Percentiles rank a stretch among this genome's conserved stretches.
Conservation (phyloP, 2,113 vertebrate species). For the Cyanoramphus novaezelandiae region DNA sequence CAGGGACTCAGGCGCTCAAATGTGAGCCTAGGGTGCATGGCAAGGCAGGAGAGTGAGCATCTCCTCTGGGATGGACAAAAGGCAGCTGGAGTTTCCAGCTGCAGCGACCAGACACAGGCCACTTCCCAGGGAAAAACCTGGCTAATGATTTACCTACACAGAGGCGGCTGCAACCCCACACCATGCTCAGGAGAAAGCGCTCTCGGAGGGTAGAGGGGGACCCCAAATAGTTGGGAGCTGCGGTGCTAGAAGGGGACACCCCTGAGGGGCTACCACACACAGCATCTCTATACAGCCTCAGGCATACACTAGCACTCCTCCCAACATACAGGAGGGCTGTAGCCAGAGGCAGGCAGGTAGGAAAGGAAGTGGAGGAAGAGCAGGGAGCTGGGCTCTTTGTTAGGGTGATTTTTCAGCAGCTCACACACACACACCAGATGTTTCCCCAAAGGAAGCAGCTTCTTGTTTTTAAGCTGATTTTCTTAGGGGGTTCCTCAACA, state of each 20-base stretch:
- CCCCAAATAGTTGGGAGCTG: background rate
- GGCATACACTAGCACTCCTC: background rate
- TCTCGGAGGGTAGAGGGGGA: background rate
- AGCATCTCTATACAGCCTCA: background rate
- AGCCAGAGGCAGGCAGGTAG: background rate
- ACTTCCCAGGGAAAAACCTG: background rate
- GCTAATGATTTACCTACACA: background rate
- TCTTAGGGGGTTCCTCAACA: background rate
- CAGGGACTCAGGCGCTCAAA: background rate
- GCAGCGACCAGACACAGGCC: fast-evolving
- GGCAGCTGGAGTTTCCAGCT: background rate
- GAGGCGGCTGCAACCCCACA: fast-evolving
- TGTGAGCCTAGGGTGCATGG: background rate
- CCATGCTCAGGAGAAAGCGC: fast-evolving
- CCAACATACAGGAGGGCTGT: fast-evolving
- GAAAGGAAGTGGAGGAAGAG: background rate
- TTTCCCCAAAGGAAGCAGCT: background rate
- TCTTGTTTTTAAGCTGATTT: background rate
- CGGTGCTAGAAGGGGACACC: background rate
- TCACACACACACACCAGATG: background rate
- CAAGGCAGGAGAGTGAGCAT: background rate
- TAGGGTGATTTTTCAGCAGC: background rate
- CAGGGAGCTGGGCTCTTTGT: background rate
- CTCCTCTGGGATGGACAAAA: background rate
- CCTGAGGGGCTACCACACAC: background rate